phyloP scores from a whole-genome alignment of 64 coral and sea anemone species.

The Exaiptasia diaphana region DNA sequence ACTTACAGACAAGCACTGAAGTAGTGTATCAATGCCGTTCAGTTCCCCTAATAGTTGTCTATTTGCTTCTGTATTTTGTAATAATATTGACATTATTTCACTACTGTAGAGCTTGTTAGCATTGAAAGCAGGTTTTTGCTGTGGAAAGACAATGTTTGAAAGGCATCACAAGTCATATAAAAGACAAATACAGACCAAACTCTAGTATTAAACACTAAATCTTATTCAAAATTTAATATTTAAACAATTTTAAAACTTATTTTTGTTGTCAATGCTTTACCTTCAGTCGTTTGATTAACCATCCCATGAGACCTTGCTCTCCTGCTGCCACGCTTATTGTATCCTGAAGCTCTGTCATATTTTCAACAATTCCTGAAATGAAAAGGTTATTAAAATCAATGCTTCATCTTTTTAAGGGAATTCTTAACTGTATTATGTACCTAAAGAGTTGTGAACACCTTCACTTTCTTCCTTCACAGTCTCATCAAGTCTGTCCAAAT shows the following conservation, averaged over 20 bases:
- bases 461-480: conserved; percentile 93
- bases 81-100: conserved; percentile 93
- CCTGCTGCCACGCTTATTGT: conserved; percentile 68
- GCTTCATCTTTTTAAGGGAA: background rate
- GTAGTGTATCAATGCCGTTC: conserved; percentile 90
- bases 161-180: too few relatives aligned
- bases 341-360: conserved; percentile 86
- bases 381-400: background rate
- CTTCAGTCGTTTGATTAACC: conserved; percentile 90
- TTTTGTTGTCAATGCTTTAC: too few relatives aligned
- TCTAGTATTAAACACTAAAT: too few relatives aligned
- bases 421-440: background rate
- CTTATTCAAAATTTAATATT: too few relatives aligned
- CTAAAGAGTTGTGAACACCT: conserved; percentile 94
- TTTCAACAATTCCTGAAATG: conserved; percentile 82
- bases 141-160: background rate
- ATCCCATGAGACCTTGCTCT: conserved; percentile 81
- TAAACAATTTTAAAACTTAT: too few relatives aligned
- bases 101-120: conserved; percentile 93
- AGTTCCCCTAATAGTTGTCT: conserved; percentile 84
- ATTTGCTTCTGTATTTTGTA: conserved; percentile 95
- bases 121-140: conserved; percentile 95
- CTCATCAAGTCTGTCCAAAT: conserved; percentile 91
- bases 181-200: too few relatives aligned
- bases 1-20: conserved; percentile 91